Conservation (phyloP, 2,888 invertebrate species). For the Prosopocoilus inquinatus region DNA sequence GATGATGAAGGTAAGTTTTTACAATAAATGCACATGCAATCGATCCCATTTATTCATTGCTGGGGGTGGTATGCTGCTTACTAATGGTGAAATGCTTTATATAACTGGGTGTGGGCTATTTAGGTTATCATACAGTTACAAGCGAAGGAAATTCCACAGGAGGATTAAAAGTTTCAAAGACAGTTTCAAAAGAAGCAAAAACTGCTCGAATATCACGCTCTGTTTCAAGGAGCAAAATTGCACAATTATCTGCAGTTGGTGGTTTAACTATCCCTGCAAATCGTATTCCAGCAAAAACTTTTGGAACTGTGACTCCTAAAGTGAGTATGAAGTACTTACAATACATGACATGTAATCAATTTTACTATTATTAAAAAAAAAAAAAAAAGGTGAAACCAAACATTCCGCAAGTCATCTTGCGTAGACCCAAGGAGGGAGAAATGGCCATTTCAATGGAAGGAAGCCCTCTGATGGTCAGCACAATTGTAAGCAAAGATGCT, state of each 20-base stretch:
- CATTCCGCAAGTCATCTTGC: conserved; percentile 60
- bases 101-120: conserved; percentile 18
- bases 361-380: background rate
- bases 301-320: conserved; percentile 42
- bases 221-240: conserved; percentile 25
- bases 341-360: background rate
- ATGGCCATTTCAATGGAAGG: conserved; percentile 68
- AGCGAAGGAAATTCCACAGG: conserved; percentile 32
- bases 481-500: conserved; percentile 53
- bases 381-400: conserved; percentile 55
- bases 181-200: conserved; percentile 9
- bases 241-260: conserved; percentile 3
- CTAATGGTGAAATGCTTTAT: conserved; percentile 13
- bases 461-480: conserved; percentile 62
- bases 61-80: conserved; percentile 1
- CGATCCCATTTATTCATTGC: background rate
- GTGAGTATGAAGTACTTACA: conserved; percentile 25
- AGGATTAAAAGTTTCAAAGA: conserved; percentile 22
- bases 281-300: conserved; percentile 22
- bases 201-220: conserved; percentile 29
- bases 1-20: conserved; percentile 8
- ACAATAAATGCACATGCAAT: background rate
- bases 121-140: conserved; percentile 44
- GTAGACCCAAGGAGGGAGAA: conserved; percentile 63
- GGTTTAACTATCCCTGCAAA: conserved; percentile 4